Evolutionary conservation across 2,797 vertebrate genomes (phyloP), one percentile per base, ranked within the genome.

Genomic region (Rachycentron canadum): DNA sequence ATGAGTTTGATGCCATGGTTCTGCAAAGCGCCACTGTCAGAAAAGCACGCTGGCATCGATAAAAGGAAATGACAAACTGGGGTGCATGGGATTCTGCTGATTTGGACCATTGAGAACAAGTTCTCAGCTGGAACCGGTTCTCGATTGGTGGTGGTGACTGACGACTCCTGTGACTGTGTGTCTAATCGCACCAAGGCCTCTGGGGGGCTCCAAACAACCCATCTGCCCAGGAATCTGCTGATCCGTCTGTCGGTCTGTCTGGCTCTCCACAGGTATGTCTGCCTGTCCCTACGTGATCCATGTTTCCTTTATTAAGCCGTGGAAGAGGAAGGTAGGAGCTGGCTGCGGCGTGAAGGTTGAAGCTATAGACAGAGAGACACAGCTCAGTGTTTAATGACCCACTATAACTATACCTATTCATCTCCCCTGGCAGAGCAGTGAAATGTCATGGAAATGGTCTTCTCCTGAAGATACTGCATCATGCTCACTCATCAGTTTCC

Each of bases 371-470:
- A 83, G 72, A 63, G 70, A 89, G 85, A 86, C 81, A 83, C 78
- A 58, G 70, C 87, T 86, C 86, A 43, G 83, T 89, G 91, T 91
- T 93, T 93, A 93, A 93, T 93, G 92, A 91, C 87, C 90, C 88
- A 80, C 82, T 89, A 84, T 91, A 91, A 91, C 88, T 89, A 89
- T 76, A 90, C 76, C 89, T 84, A 92, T 93, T 88, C 90, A 89
- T 94, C 90, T 92, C 87, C 81, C 66, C 66, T 52, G 70, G 80
- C 83, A 86, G 74, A 90, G 83, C 74, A 40, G 74, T 64, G 83
- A 85, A 87, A 88, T 43, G 49, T 84, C 72, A 82, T 63, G 76
- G 74, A 86, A 81, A 89, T 81, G 77, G 59, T 81, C 78, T 73
- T 89, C 73, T 60, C 76, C 78, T 73, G 74, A 79, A 80, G 77